Percentiles rank a stretch among this genome's conserved stretches.
Evolutionary conservation across 2,888 invertebrate species (phyloP).

Genomic region (Agrochola circellaris): DNA sequence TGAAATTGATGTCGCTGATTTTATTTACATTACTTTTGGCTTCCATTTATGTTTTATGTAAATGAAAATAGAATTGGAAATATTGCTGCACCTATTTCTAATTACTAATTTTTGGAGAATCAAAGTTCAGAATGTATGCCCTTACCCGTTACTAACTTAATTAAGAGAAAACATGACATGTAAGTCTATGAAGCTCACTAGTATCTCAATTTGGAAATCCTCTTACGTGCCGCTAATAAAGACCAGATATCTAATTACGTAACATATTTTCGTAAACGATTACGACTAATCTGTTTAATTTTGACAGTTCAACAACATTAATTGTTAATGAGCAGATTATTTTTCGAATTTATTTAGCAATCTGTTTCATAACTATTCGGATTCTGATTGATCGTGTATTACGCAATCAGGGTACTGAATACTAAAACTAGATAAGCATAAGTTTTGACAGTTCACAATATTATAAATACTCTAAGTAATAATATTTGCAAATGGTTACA

Average conservation of each 20-base stretch:
- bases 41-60: not conserved
- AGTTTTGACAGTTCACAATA: slow-evolving; percentile 23
- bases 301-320: too few species aligned
- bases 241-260: not conserved
- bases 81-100: not conserved
- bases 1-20: slow-evolving; percentile 6
- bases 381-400: too few species aligned
- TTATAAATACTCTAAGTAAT: slow-evolving; percentile 1
- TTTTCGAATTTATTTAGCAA: too few species aligned
- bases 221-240: not conserved
- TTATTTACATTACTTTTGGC: not conserved
- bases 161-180: not conserved
- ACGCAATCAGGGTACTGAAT: too few species aligned
- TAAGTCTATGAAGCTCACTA: not conserved
- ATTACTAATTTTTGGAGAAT: not conserved
- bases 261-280: too few species aligned
- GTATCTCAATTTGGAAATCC: not conserved
- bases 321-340: too few species aligned
- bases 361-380: too few species aligned
- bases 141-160: not conserved
- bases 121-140: not conserved
- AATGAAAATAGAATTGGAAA: not conserved
- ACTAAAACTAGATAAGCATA: not conserved
- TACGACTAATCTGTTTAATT: too few species aligned
- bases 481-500: slow-evolving; percentile 29